phyloP scores from a whole-genome alignment of 2,888 invertebrate species.

The Odontothrips loti region DNA sequence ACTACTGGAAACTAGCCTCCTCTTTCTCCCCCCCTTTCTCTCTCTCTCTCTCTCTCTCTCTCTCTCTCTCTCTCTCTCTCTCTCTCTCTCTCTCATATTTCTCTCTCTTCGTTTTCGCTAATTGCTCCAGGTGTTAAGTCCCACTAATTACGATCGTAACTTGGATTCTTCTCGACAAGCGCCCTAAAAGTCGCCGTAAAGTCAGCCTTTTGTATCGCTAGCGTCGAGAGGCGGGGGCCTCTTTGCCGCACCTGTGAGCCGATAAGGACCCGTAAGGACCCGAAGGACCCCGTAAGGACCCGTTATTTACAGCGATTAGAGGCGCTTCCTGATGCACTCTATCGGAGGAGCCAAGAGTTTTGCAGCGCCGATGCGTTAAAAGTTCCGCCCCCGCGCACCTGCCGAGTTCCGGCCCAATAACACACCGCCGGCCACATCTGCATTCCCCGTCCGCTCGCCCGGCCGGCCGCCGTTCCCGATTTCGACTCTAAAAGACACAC shows the following conservation, averaged over 20 bases:
- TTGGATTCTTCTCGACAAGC: conserved; percentile 24
- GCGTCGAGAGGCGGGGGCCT: not conserved
- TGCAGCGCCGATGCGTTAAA: not conserved
- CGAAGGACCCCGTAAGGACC: not conserved
- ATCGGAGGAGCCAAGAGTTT: not conserved
- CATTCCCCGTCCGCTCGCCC: no score
- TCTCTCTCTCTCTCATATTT: not conserved
- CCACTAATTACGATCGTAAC: conserved; percentile 25
- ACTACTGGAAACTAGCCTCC: not conserved
- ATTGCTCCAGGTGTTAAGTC: conserved; percentile 20
- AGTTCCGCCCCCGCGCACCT: not conserved
- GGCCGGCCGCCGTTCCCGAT: no score
- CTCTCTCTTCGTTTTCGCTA: conserved; percentile 3
- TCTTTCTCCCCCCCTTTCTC: no score
- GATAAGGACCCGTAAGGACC: not conserved
- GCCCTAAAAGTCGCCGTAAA: conserved; percentile 22
- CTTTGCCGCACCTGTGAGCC: not conserved
- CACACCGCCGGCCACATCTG: no score
- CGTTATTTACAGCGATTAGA: conserved; percentile 25
- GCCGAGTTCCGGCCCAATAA: no score
- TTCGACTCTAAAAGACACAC: no score
- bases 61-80: no score
- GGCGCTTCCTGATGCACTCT: conserved; percentile 13
- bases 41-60: no score
- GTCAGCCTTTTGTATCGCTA: conserved; percentile 13